Evolutionary conservation across 2,113 vertebrate genomes (phyloP).

Genomic region (human (Homo sapiens)): DNA sequence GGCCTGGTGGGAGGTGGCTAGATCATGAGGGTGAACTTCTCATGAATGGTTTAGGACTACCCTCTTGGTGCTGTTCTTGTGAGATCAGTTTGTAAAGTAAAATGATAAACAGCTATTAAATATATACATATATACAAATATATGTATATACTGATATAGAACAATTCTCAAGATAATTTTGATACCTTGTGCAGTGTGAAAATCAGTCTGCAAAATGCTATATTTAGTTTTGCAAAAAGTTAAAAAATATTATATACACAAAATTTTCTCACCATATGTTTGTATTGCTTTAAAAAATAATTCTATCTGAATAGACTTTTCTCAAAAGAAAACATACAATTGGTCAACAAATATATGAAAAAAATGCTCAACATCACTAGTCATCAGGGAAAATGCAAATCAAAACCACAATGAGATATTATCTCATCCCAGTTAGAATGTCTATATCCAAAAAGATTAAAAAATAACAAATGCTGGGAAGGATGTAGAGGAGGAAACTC

Average conservation of each 20-base stretch:
- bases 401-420: background rate
- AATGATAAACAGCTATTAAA: background rate
- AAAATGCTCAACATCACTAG: background rate
- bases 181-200: background rate
- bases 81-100: background rate
- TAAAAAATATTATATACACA: background rate
- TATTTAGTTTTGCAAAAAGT: background rate
- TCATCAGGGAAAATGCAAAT: background rate
- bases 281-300: conserved; percentile 23
- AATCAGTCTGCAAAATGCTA: background rate
- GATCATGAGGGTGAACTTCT: too few relatives aligned
- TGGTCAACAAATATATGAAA: background rate
- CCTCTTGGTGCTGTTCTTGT: too few relatives aligned
- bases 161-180: background rate
- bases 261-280: background rate
- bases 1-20: too few relatives aligned
- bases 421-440: background rate
- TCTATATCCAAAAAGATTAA: background rate
- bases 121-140: background rate
- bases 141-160: background rate
- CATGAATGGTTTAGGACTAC: too few relatives aligned
- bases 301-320: background rate
- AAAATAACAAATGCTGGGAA: background rate
- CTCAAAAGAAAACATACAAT: background rate
- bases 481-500: background rate